Evolutionary conservation across 2,888 invertebrate species (phyloP), one percentile per base, ranked within the genome.

Genomic region (Ormyrus rosae): DNA sequence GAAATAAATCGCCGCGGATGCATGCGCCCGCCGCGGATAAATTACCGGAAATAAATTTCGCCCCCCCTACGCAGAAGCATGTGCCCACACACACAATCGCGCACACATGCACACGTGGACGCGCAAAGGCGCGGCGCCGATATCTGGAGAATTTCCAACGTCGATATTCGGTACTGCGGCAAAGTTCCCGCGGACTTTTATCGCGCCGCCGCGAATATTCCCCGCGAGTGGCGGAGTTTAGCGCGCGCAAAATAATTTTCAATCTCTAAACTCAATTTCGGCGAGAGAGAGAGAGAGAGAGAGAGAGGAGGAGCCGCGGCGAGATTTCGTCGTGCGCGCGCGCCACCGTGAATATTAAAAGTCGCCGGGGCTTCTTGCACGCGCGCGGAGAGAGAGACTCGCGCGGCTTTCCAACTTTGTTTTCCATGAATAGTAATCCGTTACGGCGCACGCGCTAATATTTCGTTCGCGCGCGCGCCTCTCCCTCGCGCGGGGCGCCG

Each of bases 1-100:
- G 45, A 68, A 76, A 53, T 68, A 68, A 68, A 61, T 68, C 60
- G 76, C 68, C 64, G 55, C 34, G 64, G 46, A 55, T 64, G 64
- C 71, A 7, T 50, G 51, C 70, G 56, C 77, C 9, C 48, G 73
- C 73, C 78, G 75, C 72, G 82, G 83, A 85, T 85, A 85, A 85
- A 85, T 85, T 85, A 84, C 78, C 81, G 81, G 80, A 80, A 83
- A 85, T 85, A 85, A 83, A 84, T 86, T 86, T 83, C 82, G 79
- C 65, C 60, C 46, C 60, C 34, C 0, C 4, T 4, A 4, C 34
- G 4, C 4, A 34, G 4, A 34, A 4, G 34, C 34, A 34, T 34
- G 34, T 34, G 34, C 34, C 34, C 34, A 4, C 34, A 4, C 34
- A 19, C 34, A 34, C 34, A 34, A 13, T 13, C 19, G 2, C 19